Conservation (phyloP, 2,797 vertebrate species). For the Potorous gilbertii region DNA sequence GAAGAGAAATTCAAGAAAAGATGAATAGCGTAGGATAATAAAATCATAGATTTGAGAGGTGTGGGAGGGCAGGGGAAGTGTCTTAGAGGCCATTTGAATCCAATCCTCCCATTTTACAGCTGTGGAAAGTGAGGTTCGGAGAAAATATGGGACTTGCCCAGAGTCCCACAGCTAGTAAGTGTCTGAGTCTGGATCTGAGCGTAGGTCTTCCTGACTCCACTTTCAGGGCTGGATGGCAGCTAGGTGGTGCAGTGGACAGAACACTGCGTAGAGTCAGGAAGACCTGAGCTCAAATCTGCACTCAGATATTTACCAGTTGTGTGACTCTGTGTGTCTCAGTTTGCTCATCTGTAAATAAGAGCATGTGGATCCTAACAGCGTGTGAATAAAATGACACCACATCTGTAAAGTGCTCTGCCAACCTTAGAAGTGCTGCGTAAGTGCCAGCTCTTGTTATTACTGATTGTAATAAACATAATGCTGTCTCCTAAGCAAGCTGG, state of each 20-base stretch:
- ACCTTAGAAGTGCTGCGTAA: neutral
- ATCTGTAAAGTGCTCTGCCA: neutral
- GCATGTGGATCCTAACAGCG: neutral
- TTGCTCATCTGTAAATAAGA: neutral
- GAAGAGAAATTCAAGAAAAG: neutral
- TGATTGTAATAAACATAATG: neutral
- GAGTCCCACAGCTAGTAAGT: neutral
- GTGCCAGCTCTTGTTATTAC: neutral
- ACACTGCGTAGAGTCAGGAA: neutral
- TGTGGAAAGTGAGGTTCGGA: neutral
- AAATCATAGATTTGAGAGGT: neutral
- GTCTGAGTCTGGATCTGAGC: neutral
- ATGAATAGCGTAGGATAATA: neutral
- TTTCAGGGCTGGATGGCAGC: neutral
- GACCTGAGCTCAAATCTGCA: neutral
- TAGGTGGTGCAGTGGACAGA: neutral
- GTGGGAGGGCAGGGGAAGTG: neutral
- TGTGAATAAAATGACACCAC: neutral
- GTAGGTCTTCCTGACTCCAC: neutral
- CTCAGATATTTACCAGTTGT: neutral
- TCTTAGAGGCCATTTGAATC: neutral
- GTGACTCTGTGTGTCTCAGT: neutral
- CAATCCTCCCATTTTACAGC: neutral
- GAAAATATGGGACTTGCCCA: neutral
- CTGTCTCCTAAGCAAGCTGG: neutral